Percentiles rank a stretch among this genome's conserved stretches.
Conservation (phyloP, 2,113 vertebrate species). For the Pan troglodytes region NHGRI_mPanTro3-v2.1_pri NC_072402.2:59588001-59588500, state of each 20-base stretch:
- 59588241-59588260: conserved; percentile 5
- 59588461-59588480: conserved; percentile 46
- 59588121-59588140: background rate
- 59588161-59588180: conserved; percentile 14
- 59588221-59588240: background rate
- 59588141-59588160: background rate
- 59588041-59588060: background rate
- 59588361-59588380: background rate
- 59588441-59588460: background rate
- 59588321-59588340: background rate
- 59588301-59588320: background rate
- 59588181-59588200: background rate
- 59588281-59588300: conserved; percentile 40
- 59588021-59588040: background rate
- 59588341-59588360: background rate
- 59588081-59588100: background rate
- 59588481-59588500: background rate
- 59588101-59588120: background rate
- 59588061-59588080: background rate
- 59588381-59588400: background rate
- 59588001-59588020: background rate
- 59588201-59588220: background rate
- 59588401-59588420: background rate
- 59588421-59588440: conserved; percentile 22
- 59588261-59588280: background rate